Evolutionary conservation across 2,797 vertebrate species (phyloP).

Genomic region (Adrianichthys oophorus): DNA sequence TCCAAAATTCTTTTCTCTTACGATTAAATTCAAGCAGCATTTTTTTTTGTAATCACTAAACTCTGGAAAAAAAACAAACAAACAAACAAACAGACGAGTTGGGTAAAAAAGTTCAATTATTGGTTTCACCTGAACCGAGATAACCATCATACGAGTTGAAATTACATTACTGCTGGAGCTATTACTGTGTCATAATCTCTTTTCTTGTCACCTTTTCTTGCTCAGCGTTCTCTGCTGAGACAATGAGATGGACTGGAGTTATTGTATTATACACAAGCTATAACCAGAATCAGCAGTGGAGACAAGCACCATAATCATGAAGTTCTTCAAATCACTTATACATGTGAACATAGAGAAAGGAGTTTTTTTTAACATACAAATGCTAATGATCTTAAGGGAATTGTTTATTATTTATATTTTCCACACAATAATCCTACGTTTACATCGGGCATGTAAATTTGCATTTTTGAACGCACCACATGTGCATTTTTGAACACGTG

Average conservation of each 20-base stretch:
- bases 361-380: no score
- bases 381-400: no score
- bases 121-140: constrained; percentile 13
- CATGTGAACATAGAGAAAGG: background rate
- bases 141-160: constrained; percentile 22
- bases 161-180: constrained; percentile 23
- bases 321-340: background rate
- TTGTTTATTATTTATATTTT: no score
- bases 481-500: no score
- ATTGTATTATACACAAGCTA: background rate
- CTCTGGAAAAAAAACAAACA: constrained; percentile 6
- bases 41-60: constrained; percentile 22
- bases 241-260: constrained; percentile 13
- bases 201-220: constrained; percentile 17
- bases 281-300: background rate
- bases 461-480: no score
- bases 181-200: constrained; percentile 21
- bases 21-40: constrained; percentile 28
- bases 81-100: background rate
- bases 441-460: no score
- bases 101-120: constrained; percentile 6
- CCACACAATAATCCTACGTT: no score
- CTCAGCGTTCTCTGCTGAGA: constrained; percentile 11
- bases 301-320: background rate
- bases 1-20: constrained; percentile 21